Evolutionary conservation across 1,140 invertebrate genomes (phyloP), one percentile per base, ranked within the genome.

Genomic region (Zophobas morio): DNA sequence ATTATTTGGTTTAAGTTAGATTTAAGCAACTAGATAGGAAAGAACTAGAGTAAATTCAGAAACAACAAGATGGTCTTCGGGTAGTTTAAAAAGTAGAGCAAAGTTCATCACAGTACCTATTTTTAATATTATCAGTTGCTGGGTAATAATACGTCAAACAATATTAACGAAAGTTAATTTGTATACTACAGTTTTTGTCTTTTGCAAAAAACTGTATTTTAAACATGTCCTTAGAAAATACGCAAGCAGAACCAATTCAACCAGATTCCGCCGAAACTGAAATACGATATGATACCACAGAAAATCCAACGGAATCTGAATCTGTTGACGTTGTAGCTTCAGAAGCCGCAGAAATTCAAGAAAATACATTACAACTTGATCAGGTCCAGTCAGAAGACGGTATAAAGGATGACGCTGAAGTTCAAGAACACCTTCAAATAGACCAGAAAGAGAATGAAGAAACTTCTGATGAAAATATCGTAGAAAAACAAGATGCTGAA

Each of bases 1-100:
- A 77, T 78, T 3, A 46, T 63, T 51, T 79, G 75, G 75, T 74
- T 54, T 4, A 35, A 34, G 42, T 42, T 39, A n/a, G 39, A 60
- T 33, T 75, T 75, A 6, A 56, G 66, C 40, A 6, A 53, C 1
- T 20, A 20, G 20, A 20, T 20, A 20, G 20, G 20, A 20, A 20
- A 20, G 20, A 20, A 20, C 20, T 20, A 20, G 20, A 20, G 20
- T 20, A 20, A 20, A 20, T 20, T 20, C 20, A 20, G 20, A 20
- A 20, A 20, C 20, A 20, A 20, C 20, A 20, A 20, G 20, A 20
- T 20, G 20, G 20, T 20, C 20, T 20, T 20, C 20, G 20, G 20
- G 20, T 20, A 20, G 20, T 20, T 20, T 20, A 20, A 20, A 20
- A 20, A 20, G 20, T 20, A 20, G 20, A 20, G 20, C 20, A 20